A percentile compares a stretch with the other conserved stretches of the same genome.
Evolutionary conservation across 2,797 vertebrate genomes (phyloP).

Genomic region (Fringilla coelebs): DNA sequence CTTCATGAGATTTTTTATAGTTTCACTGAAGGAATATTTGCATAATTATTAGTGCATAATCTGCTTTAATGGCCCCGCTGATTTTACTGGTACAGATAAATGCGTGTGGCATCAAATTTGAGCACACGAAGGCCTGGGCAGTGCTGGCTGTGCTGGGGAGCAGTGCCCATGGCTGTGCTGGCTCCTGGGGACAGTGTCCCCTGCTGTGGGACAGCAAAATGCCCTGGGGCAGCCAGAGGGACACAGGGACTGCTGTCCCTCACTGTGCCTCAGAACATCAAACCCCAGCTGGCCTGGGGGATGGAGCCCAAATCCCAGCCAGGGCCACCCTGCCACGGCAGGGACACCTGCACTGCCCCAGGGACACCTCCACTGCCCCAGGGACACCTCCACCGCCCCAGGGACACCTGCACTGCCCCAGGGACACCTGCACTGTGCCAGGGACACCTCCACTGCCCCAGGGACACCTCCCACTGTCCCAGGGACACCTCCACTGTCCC

Average conservation of each 20-base stretch:
- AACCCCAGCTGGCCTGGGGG: too few species aligned
- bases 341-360: neutral
- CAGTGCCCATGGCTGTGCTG: fast-evolving
- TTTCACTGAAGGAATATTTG: slow-evolving; percentile 68
- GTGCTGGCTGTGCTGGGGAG: neutral
- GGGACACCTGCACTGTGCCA: too few species aligned
- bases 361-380: too few species aligned
- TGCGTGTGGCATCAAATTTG: neutral
- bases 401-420: too few species aligned
- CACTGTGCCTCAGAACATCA: neutral
- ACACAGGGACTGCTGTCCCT: fast-evolving
- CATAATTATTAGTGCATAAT: slow-evolving; percentile 71
- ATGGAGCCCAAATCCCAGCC: fast-evolving
- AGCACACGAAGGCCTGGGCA: neutral
- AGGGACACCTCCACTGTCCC: too few species aligned
- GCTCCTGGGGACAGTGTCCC: fast-evolving
- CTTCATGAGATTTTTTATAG: slow-evolving; percentile 65
- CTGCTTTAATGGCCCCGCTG: slow-evolving; percentile 42
- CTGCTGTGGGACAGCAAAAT: neutral
- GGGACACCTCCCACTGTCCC: too few species aligned
- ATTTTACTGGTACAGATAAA: slow-evolving; percentile 22
- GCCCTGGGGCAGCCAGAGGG: neutral
- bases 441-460: too few species aligned
- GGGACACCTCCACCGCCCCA: too few species aligned
- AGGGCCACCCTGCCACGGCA: neutral